Evolutionary conservation across 2,113 vertebrate species (phyloP), one percentile per base, ranked within the genome.

Genomic region (Cercocebus atys): DNA sequence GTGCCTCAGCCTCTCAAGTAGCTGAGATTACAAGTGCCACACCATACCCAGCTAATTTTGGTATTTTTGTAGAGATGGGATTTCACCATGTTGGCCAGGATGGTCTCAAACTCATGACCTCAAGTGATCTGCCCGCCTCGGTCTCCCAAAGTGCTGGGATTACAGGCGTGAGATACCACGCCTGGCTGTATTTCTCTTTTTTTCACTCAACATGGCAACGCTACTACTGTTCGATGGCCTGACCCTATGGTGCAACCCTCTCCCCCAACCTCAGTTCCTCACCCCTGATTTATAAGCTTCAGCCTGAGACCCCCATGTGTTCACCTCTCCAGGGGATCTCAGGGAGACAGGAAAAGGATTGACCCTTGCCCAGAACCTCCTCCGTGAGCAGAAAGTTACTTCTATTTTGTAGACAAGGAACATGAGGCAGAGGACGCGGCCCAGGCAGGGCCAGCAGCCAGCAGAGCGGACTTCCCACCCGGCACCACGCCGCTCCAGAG

Each of bases 211-310:
- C 68, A 61, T 38, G n/a, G 38, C 47, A 32, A 32, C 35, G 7
- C 45, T 25, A 1, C 12, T 55, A 4, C 17, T 27, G 30, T 35
- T 38, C 18, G 4, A 25, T 4, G 27, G 13, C 12, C 68, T 0
- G 0, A 20, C 32, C 81, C 66, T 9, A 22, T 0, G 0, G 57
- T 20, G 22, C 30, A 0, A 8, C 2, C 52, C 52, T 3, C 8
- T 45, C 68, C 40, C 35, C 8, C 35, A n/a, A 11, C 8, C 64
- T n/a, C 3, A 0, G 35, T 14, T 57, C 11, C 9, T 89, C 7
- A 4, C 9, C 32, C 84, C 43, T 35, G 12, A 23, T 11, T 18
- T 38, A 64, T 8, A 22, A 52, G 57, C 59, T 52, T 80, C 30
- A 12, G 3, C 25, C 73, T 68, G 30, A 68, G 35, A 6, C 6